Percentiles rank a stretch among this genome's conserved stretches.
Evolutionary conservation across 1,140 invertebrate species (phyloP).

Genomic region (Penaeus japonicus): DNA sequence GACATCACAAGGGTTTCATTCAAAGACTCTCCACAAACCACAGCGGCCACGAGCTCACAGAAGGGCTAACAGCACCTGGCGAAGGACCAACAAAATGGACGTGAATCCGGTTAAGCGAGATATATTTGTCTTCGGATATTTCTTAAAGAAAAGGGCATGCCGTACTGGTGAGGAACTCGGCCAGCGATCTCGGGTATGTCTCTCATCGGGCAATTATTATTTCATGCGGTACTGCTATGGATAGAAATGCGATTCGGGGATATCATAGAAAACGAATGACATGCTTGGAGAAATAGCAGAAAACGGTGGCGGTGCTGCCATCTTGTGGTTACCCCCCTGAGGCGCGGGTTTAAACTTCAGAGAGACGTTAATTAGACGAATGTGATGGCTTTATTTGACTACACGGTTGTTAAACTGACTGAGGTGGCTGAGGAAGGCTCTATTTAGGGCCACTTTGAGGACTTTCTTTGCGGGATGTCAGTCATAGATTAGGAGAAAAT

Average conservation of each 20-base stretch:
- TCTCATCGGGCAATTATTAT: neutral
- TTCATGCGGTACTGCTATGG: neutral
- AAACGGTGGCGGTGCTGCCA: constrained; percentile 34
- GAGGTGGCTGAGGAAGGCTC: constrained; percentile 51
- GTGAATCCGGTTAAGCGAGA: neutral
- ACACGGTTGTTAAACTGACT: constrained; percentile 55
- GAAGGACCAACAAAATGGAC: neutral
- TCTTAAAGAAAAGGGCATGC: too few species aligned
- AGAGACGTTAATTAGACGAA: constrained; percentile 53
- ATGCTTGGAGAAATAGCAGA: neutral
- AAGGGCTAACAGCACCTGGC: neutral
- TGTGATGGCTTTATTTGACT: constrained; percentile 56
- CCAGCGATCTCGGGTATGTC: neutral
- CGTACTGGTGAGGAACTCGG: too few species aligned
- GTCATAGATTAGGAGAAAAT: constrained; percentile 40
- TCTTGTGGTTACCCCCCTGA: constrained; percentile 39
- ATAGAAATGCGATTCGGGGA: neutral
- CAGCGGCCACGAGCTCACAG: neutral
- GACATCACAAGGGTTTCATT: neutral
- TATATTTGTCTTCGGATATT: neutral
- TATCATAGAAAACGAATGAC: neutral
- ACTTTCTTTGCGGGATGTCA: constrained; percentile 55
- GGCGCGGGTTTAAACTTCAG: constrained; percentile 31
- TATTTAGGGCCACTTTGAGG: constrained; percentile 52
- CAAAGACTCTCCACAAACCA: constrained; percentile 1